phyloP scores from a whole-genome alignment of 2,888 invertebrate species.

The Amphimallon solstitiale region DNA sequence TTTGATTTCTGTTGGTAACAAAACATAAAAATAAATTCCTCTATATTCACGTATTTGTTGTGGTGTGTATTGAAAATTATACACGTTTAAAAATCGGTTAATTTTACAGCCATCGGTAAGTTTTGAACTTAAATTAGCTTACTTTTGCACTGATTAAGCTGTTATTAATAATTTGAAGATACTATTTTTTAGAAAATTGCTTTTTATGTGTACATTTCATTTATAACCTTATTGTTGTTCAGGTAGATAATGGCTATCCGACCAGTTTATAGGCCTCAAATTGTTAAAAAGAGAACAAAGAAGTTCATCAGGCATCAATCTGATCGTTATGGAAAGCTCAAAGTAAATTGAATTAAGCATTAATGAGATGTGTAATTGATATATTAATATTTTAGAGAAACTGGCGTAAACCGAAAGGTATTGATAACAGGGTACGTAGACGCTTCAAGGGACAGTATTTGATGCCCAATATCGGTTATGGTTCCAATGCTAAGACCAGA shows the following conservation, averaged over 20 bases:
- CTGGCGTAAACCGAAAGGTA: conserved; percentile 99
- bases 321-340: conserved; percentile 96
- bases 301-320: conserved; percentile 99
- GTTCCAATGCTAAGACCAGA: conserved; percentile 92
- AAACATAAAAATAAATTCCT: conserved; percentile 29
- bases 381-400: conserved; percentile 72
- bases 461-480: conserved; percentile 99
- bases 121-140: conserved; percentile 40
- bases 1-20: conserved; percentile 12
- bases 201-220: not conserved
- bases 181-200: not conserved
- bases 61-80: conserved; percentile 28
- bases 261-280: conserved; percentile 88
- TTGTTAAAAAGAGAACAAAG: conserved; percentile 97
- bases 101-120: conserved; percentile 51
- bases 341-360: conserved; percentile 68
- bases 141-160: not conserved
- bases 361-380: no score
- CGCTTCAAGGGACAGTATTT: conserved; percentile 98
- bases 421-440: conserved; percentile 99
- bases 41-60: conserved; percentile 36
- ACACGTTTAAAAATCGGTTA: conserved; percentile 41
- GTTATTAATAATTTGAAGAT: not conserved
- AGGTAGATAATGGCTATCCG: conserved; percentile 82
- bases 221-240: conserved; percentile 32